Percentiles rank a stretch among this genome's conserved stretches.
Evolutionary conservation across 2,888 invertebrate genomes (phyloP).

Genomic region (Brenthis daphne): DNA sequence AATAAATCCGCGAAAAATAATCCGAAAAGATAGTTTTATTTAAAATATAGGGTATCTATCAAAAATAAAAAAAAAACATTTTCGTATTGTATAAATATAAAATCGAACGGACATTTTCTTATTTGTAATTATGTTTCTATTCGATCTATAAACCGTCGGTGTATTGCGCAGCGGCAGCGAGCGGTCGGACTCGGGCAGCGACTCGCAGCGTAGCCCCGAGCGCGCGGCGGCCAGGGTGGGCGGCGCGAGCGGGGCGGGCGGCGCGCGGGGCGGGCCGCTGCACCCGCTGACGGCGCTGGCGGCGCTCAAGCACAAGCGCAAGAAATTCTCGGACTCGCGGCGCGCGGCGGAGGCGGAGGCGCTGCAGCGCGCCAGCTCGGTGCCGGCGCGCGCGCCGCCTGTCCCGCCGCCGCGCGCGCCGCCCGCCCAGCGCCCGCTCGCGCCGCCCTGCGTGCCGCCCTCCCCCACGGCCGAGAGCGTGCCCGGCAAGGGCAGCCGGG

Average conservation of each 20-base stretch:
- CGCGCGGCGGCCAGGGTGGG: slow-evolving; percentile 43
- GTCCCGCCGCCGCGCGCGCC: slow-evolving; percentile 57
- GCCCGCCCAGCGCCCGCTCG: slow-evolving; percentile 48
- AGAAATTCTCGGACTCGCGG: slow-evolving; percentile 91
- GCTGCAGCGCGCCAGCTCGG: slow-evolving; percentile 61
- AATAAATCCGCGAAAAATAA: no score
- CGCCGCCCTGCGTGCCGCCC: slow-evolving; percentile 47
- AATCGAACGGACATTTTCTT: no score
- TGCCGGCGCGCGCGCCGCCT: slow-evolving; percentile 68
- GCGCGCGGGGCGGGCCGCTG: slow-evolving; percentile 55
- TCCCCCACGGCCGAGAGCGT: slow-evolving; percentile 37
- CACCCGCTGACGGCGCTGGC: slow-evolving; percentile 85
- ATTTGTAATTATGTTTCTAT: no score
- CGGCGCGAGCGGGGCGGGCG: slow-evolving; percentile 48
- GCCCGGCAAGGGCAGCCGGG: slow-evolving; percentile 73
- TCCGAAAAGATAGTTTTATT: no score
- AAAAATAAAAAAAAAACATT: no score
- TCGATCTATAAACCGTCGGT: not conserved
- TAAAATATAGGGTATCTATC: no score
- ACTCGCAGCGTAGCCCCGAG: slow-evolving; percentile 85
- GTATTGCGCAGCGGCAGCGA: slow-evolving; percentile 78
- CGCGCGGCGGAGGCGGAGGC: slow-evolving; percentile 65
- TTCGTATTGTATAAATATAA: no score
- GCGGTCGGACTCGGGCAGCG: slow-evolving; percentile 86
- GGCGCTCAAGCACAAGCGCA: slow-evolving; percentile 89